These are phyloP conservation scores for Zonotrichia leucophrys DNA, from an alignment of 2,113 vertebrate species.

Conservation along the genomic window DNA sequence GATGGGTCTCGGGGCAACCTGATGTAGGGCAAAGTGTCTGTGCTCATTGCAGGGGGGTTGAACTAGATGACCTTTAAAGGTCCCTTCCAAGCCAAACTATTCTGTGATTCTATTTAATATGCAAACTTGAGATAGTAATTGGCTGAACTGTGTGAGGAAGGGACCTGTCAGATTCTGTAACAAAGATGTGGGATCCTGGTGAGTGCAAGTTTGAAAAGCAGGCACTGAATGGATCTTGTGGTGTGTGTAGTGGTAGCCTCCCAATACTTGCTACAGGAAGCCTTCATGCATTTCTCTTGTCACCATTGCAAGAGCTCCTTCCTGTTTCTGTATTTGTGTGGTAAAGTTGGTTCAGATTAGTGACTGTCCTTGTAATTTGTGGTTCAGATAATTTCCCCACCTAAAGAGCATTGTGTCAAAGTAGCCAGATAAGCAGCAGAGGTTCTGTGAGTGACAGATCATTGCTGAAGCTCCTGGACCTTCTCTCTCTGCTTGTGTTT, in stretches of 20 bases:
- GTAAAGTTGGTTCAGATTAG: not conserved
- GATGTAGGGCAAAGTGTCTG: not conserved
- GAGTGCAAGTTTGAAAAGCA: not conserved
- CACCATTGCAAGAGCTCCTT: not conserved
- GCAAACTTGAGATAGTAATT: not conserved
- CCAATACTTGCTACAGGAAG: not conserved
- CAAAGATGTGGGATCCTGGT: not conserved
- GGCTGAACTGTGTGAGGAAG: not conserved
- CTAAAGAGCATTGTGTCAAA: not conserved
- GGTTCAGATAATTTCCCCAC: not conserved
- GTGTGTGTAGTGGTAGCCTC: not conserved
- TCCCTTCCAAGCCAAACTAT: not conserved
- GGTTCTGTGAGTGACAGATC: not conserved
- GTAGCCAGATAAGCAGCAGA: not conserved
- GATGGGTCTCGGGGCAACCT: not conserved
- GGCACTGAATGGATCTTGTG: not conserved
- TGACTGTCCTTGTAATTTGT: not conserved
- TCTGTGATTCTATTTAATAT: not conserved
- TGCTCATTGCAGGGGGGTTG: not conserved
- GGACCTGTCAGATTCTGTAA: not conserved
- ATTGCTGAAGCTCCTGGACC: not conserved
- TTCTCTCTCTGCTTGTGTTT: not conserved
- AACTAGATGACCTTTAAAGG: not conserved
- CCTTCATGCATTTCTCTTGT: not conserved
- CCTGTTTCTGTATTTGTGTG: not conserved